Conservation (phyloP, 2,888 invertebrate species). For the Platycheirus albimanus region DNA sequence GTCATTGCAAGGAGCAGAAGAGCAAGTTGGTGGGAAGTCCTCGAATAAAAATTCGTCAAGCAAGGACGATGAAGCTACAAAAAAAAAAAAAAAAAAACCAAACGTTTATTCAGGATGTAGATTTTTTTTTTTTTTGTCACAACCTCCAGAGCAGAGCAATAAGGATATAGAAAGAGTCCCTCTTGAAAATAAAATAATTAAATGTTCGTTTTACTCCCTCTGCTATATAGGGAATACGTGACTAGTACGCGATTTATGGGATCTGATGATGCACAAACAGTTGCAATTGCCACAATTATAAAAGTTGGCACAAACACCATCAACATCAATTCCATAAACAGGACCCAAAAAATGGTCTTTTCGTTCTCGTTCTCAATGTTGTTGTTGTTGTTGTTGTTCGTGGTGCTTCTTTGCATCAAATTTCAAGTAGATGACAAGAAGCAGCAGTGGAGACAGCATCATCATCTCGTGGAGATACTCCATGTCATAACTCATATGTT, state of each 20-base stretch:
- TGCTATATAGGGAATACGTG: slow-evolving; percentile 58
- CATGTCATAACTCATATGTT: slow-evolving; percentile 66
- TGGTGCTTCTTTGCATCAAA: slow-evolving; percentile 8
- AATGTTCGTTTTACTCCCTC: slow-evolving; percentile 54
- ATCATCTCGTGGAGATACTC: slow-evolving; percentile 36
- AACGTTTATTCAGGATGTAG: slow-evolving; percentile 17
- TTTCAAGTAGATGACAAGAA: slow-evolving; percentile 60
- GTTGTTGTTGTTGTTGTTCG: not conserved
- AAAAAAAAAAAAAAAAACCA: not conserved
- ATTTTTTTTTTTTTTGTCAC: slow-evolving; percentile 57
- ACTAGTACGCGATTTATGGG: slow-evolving; percentile 73
- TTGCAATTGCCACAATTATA: slow-evolving; percentile 72
- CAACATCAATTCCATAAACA: not conserved
- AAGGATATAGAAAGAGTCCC: slow-evolving; percentile 30
- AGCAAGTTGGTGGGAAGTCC: slow-evolving; percentile 6
- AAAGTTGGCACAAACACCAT: slow-evolving; percentile 62
- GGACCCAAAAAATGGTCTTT: slow-evolving; percentile 20
- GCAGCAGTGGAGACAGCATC: slow-evolving; percentile 39
- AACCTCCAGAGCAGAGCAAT: slow-evolving; percentile 14
- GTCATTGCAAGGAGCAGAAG: slow-evolving; percentile 20
- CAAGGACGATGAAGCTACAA: slow-evolving; percentile 2
- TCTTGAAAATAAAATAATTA: slow-evolving; percentile 66
- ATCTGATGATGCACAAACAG: slow-evolving; percentile 64
- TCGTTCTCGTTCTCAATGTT: too few relatives aligned
- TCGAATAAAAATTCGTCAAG: slow-evolving; percentile 39